These are phyloP conservation scores for Protosalanx chinensis DNA, from an alignment of 2,797 vertebrate genomes.

Conservation along the genomic window DNA sequence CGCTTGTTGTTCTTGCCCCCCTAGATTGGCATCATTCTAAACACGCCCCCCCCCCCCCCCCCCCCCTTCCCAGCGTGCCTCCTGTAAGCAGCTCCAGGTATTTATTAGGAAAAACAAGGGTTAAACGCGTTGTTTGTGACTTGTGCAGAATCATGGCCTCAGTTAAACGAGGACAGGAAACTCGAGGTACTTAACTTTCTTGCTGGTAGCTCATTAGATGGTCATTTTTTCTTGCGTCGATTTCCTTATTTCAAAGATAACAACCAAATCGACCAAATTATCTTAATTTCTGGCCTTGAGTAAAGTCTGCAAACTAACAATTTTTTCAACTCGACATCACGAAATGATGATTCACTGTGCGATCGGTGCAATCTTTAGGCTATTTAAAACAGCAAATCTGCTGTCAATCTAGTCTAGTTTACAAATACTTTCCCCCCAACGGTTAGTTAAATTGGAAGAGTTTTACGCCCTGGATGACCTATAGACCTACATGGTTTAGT, in stretches of 20 bases:
- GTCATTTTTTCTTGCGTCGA: background rate
- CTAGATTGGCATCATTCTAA: constrained; percentile 55
- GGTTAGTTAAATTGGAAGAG: background rate
- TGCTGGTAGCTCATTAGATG: constrained; percentile 12
- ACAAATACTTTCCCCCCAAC: background rate
- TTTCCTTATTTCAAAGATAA: constrained; percentile 11
- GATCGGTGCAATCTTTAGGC: background rate
- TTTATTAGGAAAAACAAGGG: constrained; percentile 32
- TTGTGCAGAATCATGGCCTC: constrained; percentile 9
- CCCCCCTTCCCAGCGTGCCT: constrained; percentile 21
- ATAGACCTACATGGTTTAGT: too few species aligned
- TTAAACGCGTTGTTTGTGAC: constrained; percentile 24
- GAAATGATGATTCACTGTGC: too few species aligned
- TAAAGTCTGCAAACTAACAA: background rate
- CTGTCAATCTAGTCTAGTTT: background rate
- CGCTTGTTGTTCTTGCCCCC: constrained; percentile 56
- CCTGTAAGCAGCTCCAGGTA: constrained; percentile 40
- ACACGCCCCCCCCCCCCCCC: constrained; percentile 4
- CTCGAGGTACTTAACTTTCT: constrained; percentile 17
- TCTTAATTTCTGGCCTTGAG: background rate
- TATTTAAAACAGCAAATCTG: background rate
- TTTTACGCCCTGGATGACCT: background rate
- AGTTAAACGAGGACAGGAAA: constrained; percentile 30
- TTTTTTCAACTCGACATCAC: too few species aligned
- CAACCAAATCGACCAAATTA: background rate